Evolutionary conservation across 2,888 invertebrate species (phyloP).

Genomic region (Eremobia ochroleuca): DNA sequence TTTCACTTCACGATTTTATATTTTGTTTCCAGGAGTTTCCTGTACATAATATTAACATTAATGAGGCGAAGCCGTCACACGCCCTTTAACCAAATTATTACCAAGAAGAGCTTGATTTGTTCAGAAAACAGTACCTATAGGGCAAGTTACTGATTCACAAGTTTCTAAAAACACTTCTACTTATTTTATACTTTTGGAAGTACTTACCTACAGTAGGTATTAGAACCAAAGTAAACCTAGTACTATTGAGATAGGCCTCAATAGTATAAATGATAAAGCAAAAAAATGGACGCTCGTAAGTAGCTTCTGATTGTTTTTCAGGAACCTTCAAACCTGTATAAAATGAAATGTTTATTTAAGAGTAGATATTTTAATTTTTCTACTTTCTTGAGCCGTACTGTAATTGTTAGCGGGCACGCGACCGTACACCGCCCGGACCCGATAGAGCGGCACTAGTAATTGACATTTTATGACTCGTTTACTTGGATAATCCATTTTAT

Average conservation of each 20-base stretch:
- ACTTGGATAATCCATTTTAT: constrained; percentile 62
- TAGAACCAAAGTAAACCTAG: constrained; percentile 5
- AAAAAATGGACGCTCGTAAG: background rate
- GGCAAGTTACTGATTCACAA: constrained; percentile 17
- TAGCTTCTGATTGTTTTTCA: constrained; percentile 3
- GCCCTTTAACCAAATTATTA: constrained; percentile 29
- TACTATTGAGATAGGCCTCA: background rate
- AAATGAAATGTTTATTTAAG: constrained; percentile 31
- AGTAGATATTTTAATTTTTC: constrained; percentile 40
- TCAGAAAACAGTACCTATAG: constrained; percentile 11
- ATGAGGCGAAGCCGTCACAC: background rate
- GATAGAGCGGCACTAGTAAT: constrained; percentile 63
- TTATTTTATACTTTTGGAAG: background rate
- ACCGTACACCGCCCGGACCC: constrained; percentile 43
- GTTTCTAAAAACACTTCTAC: background rate
- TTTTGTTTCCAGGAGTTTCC: constrained; percentile 28
- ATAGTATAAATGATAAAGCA: background rate
- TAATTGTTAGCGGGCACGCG: constrained; percentile 67
- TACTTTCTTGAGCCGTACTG: constrained; percentile 47
- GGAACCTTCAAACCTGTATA: background rate
- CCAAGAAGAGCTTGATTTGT: constrained; percentile 39
- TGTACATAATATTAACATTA: constrained; percentile 30
- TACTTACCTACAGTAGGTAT: background rate
- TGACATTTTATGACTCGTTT: constrained; percentile 69
- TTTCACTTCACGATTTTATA: constrained; percentile 39